Evolutionary conservation across 2,113 vertebrate species (phyloP), one percentile per base, ranked within the genome.

Genomic region (Pionites leucogaster): DNA sequence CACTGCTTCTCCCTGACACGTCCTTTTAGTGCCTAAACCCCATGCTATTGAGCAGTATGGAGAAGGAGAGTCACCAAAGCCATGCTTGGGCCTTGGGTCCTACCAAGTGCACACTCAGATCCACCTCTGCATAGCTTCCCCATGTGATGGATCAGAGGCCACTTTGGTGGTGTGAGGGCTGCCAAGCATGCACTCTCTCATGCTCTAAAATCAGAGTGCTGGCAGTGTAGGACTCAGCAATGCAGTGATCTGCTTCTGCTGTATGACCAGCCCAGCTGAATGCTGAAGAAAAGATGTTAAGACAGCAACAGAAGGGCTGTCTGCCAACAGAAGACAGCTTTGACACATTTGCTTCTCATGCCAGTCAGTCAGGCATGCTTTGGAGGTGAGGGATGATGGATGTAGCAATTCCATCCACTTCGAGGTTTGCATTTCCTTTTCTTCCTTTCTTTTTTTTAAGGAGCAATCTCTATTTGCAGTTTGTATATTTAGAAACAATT

Each of bases 31-130:
- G n/a, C 53, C 75, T 47, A n/a, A 76, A 63, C 0, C 19, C 22
- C 3, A 2, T 3, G 17, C 19, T 53, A 6, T 4, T 49, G 63
- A 65, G 65, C 4, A 0, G 4, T 10, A n/a, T 5, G 4, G 75
- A 77, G 20, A 41, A 59, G 25, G 10, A 71, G 29, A 86, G 53
- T 29, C 79, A 55, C 44, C 24, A 75, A 33, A 93, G 27, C 27
- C 65, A 1, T 1, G 17, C 0, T 9, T 23, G 28, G 47, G 50
- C 29, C 50, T n/a, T 20, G 10, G 17, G 12, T 46, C 22, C 28
- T 11, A 1, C 11, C 0, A 0, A 46, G 52, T 0, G 15, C 0
- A 1, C 6, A 44, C 69, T 29, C 17, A 29, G 53, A 17, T 10
- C 39, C 41, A 29, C 35, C 49, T 39, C 28, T 18, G 31, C 74